Percentiles rank a stretch among this genome's conserved stretches.
Evolutionary conservation across 2,797 vertebrate species (phyloP).

Genomic region (Poeciliopsis presidionis): DNA sequence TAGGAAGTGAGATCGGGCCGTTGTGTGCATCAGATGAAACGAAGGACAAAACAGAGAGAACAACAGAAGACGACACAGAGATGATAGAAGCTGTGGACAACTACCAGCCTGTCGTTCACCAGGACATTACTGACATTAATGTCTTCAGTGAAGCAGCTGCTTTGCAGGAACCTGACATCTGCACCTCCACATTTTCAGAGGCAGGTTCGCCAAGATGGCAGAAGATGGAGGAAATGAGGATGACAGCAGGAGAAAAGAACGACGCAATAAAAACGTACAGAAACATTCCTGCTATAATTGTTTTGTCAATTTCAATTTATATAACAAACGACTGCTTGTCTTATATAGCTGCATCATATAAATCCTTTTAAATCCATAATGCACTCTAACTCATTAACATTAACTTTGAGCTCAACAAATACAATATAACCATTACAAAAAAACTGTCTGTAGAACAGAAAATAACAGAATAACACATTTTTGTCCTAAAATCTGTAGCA

Average conservation of each 20-base stretch:
- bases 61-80: slow-evolving; percentile 3
- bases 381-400: not conserved
- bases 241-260: not conserved
- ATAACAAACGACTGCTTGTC: not conserved
- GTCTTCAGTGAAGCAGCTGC: slow-evolving; percentile 18
- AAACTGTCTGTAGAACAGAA: not conserved
- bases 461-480: not conserved
- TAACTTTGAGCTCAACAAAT: not conserved
- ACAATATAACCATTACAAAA: not conserved
- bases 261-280: slow-evolving; percentile 53
- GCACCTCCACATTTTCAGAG: slow-evolving; percentile 48
- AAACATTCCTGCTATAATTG: slow-evolving; percentile 1
- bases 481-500: not conserved
- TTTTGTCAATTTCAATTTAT: not conserved
- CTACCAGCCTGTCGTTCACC: not conserved
- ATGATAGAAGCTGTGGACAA: not conserved
- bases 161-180: slow-evolving; percentile 16
- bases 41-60: slow-evolving; percentile 15
- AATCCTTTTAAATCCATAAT: not conserved
- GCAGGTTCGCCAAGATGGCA: slow-evolving; percentile 9
- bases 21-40: slow-evolving; percentile 20
- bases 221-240: slow-evolving; percentile 28
- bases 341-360: not conserved
- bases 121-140: slow-evolving; percentile 9
- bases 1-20: slow-evolving; percentile 18